Base-by-base conservation (phyloP, 1,140 invertebrate genomes). In the Berghia stephanieae region DNA sequence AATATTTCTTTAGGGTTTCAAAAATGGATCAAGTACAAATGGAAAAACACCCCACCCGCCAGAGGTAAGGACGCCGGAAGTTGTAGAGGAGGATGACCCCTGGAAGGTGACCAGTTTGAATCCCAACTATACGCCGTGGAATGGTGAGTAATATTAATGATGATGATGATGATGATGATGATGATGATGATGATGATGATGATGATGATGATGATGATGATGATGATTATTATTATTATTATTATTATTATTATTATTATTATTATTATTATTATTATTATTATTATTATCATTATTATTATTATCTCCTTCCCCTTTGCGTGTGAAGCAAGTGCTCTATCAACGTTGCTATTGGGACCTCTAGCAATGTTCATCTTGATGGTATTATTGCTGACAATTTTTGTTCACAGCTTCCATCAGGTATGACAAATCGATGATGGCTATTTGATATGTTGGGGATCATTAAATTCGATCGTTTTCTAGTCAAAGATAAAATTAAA, bases 21-120 rank as follows among this genome's bases (percentile, higher is more conserved):
- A n/a, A n/a, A n/a, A n/a, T n/a, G n/a, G n/a, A n/a, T n/a, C n/a
- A n/a, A n/a, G n/a, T n/a, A n/a, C n/a, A n/a, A n/a, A n/a, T n/a
- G n/a, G n/a, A n/a, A n/a, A n/a, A n/a, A n/a, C n/a, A n/a, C n/a
- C n/a, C n/a, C n/a, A n/a, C n/a, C n/a, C n/a, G n/a, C n/a, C n/a
- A n/a, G n/a, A n/a, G n/a, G n/a, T n/a, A n/a, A n/a, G n/a, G n/a
- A n/a, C n/a, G n/a, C n/a, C n/a, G n/a, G n/a, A n/a, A n/a, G n/a
- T n/a, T n/a, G 18, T 42, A 21, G 44, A 78, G n/a, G 55, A 78
- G 34, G 76, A 70, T 36, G 67, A 63, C 27, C 75, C 75, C 8
- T 77, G 66, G 75, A 77, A 70, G 27, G 68, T 69, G 3, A 77
- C 68, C 38, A 69, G 68, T 42, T 13, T 71, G 1, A 69, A 27